Evolutionary conservation across 1,140 invertebrate genomes (phyloP).

Genomic region (Drosophila dunni): DNA sequence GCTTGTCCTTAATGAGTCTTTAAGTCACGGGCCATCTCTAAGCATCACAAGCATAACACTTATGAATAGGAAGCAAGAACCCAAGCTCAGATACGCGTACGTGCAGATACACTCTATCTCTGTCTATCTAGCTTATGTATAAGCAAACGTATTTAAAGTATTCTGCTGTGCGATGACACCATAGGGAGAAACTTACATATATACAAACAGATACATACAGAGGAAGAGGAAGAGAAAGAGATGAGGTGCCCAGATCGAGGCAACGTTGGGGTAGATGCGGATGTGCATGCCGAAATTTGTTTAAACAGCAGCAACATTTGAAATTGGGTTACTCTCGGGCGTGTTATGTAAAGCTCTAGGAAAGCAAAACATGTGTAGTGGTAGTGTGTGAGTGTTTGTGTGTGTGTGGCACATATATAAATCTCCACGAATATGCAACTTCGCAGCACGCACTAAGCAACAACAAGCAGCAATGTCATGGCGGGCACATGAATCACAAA

Average conservation of each 20-base stretch:
- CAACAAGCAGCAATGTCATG: slow-evolving; percentile 42
- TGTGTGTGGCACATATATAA: slow-evolving; percentile 61
- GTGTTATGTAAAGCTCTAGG: slow-evolving; percentile 54
- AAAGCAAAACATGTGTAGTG: slow-evolving; percentile 37
- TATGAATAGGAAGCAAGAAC: slow-evolving; percentile 28
- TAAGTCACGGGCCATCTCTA: too few relatives aligned
- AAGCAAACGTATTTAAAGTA: slow-evolving; percentile 33
- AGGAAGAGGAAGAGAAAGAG: slow-evolving; percentile 2
- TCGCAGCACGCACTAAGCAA: slow-evolving; percentile 54
- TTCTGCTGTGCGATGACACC: slow-evolving; percentile 60
- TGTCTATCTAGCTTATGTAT: slow-evolving; percentile 5
- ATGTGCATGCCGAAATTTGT: slow-evolving; percentile 64
- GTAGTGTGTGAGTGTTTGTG: slow-evolving; percentile 2
- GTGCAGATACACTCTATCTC: slow-evolving; percentile 17
- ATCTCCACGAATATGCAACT: slow-evolving; percentile 66
- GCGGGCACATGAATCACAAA: slow-evolving; percentile 52
- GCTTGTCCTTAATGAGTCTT: too few relatives aligned
- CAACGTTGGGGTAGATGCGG: slow-evolving; percentile 24
- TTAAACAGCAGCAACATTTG: slow-evolving; percentile 58
- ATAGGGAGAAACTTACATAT: neutral
- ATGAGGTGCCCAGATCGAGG: slow-evolving; percentile 35
- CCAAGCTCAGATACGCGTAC: slow-evolving; percentile 51
- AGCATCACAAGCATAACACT: slow-evolving; percentile 60
- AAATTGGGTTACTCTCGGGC: slow-evolving; percentile 72
- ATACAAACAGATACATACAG: neutral